Conservation (phyloP, 2,113 vertebrate species). For the Mustela lutreola region DNA sequence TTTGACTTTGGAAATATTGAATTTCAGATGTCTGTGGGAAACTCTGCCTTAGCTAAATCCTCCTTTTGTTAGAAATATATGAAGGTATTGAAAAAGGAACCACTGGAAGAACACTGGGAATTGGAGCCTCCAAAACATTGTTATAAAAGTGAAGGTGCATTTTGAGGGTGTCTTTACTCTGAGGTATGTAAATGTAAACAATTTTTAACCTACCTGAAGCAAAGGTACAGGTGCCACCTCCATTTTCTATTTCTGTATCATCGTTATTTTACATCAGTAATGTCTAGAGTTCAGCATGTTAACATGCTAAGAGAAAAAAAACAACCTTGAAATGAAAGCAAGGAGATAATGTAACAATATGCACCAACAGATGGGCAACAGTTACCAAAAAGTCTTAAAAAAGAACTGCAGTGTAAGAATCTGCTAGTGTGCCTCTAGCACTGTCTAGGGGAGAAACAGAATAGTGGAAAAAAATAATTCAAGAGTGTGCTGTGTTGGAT, state of each 20-base stretch:
- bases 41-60: background rate
- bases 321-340: slow-evolving; percentile 9
- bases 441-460: slow-evolving; percentile 77
- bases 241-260: background rate
- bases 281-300: slow-evolving; percentile 52
- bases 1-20: slow-evolving; percentile 25
- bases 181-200: slow-evolving; percentile 14
- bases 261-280: slow-evolving; percentile 56
- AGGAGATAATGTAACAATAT: slow-evolving; percentile 56
- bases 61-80: background rate
- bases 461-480: slow-evolving; percentile 54
- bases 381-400: slow-evolving; percentile 53
- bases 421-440: slow-evolving; percentile 74
- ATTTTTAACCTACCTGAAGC: slow-evolving; percentile 19
- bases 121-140: slow-evolving; percentile 9
- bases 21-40: background rate
- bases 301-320: slow-evolving; percentile 16
- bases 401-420: slow-evolving; percentile 53
- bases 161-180: slow-evolving; percentile 2
- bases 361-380: slow-evolving; percentile 63
- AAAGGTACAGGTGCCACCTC: background rate
- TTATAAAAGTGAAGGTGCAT: slow-evolving; percentile 7
- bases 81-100: background rate
- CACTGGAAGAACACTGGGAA: background rate
- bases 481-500: slow-evolving; percentile 21